Percentiles rank a stretch among this genome's conserved stretches.
These are phyloP conservation scores for Drosophila mettleri DNA, from an alignment of 2,888 invertebrate genomes.

Conservation along the genomic window DNA sequence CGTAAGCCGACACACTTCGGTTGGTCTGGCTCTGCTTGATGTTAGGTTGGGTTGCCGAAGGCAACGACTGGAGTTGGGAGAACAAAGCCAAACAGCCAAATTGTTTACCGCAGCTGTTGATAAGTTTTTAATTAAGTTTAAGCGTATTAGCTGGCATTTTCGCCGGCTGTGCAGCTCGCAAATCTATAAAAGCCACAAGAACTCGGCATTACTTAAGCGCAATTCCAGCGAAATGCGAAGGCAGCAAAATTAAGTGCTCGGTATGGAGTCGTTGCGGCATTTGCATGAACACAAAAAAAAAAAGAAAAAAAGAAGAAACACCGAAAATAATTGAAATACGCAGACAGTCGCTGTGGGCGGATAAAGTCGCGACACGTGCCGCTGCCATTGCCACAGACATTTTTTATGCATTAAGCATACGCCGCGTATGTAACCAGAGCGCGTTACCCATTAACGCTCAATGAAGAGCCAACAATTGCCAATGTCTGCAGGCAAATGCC, in stretches of 20 bases:
- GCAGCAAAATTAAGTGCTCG: slow-evolving; percentile 37
- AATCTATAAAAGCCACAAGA: slow-evolving; percentile 48
- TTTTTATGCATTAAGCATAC: slow-evolving; percentile 43
- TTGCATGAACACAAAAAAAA: slow-evolving; percentile 2
- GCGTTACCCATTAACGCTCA: slow-evolving; percentile 35
- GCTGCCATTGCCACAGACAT: not conserved
- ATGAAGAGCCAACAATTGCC: slow-evolving; percentile 34
- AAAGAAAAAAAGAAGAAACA: not conserved
- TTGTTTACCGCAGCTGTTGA: slow-evolving; percentile 72
- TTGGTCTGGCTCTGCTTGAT: not conserved
- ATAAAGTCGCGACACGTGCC: slow-evolving; percentile 19
- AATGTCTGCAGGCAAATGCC: slow-evolving; percentile 32
- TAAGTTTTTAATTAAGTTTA: slow-evolving; percentile 77
- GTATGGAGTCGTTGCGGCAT: slow-evolving; percentile 20
- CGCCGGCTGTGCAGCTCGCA: slow-evolving; percentile 25
- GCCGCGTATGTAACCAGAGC: slow-evolving; percentile 14
- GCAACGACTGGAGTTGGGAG: slow-evolving; percentile 30
- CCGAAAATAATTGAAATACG: slow-evolving; percentile 36
- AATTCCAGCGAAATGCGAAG: slow-evolving; percentile 11
- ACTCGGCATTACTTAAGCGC: slow-evolving; percentile 33
- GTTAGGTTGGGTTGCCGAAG: slow-evolving; percentile 33
- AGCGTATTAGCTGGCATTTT: slow-evolving; percentile 72
- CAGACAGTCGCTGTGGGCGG: not conserved
- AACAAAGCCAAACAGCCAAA: slow-evolving; percentile 37
- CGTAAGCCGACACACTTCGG: slow-evolving; percentile 6